Evolutionary conservation across 2,888 invertebrate species (phyloP).

Genomic region (Chironomus riparius): DNA sequence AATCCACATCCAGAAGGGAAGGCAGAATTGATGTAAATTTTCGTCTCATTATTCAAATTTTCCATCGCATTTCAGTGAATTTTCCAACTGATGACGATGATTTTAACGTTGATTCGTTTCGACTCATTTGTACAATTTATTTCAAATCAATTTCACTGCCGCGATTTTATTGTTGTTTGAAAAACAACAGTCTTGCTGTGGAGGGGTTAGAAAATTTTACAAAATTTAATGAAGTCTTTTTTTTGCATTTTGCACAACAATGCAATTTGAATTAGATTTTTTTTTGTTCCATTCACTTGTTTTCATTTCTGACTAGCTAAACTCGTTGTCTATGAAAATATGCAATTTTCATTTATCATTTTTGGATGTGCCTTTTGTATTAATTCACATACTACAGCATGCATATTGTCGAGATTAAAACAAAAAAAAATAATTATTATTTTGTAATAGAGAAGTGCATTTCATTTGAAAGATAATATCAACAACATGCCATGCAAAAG

Average conservation of each 20-base stretch:
- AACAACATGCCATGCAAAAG: neutral
- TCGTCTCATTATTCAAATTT: slow-evolving; percentile 26
- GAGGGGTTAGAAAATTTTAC: neutral
- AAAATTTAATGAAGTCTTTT: slow-evolving; percentile 8
- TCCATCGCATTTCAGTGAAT: slow-evolving; percentile 8
- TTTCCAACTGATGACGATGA: neutral
- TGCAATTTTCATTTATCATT: slow-evolving; percentile 27
- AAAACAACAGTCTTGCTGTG: neutral
- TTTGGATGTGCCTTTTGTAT: slow-evolving; percentile 2
- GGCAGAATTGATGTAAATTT: slow-evolving; percentile 15
- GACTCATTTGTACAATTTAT: slow-evolving; percentile 1
- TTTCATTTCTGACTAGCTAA: no score
- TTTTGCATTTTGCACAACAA: neutral
- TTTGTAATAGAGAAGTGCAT: neutral
- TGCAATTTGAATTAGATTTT: neutral
- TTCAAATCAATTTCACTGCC: neutral
- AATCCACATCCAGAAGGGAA: neutral
- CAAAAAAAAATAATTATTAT: no score
- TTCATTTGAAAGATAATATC: neutral
- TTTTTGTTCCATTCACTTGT: neutral
- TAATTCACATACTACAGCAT: neutral
- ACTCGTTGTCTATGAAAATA: neutral
- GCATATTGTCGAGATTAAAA: neutral
- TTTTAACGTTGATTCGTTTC: slow-evolving; percentile 14
- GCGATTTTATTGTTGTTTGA: neutral